Evolutionary conservation across 1,140 invertebrate species (phyloP), one percentile per base, ranked within the genome.

Genomic region (Lethocerus indicus): DNA sequence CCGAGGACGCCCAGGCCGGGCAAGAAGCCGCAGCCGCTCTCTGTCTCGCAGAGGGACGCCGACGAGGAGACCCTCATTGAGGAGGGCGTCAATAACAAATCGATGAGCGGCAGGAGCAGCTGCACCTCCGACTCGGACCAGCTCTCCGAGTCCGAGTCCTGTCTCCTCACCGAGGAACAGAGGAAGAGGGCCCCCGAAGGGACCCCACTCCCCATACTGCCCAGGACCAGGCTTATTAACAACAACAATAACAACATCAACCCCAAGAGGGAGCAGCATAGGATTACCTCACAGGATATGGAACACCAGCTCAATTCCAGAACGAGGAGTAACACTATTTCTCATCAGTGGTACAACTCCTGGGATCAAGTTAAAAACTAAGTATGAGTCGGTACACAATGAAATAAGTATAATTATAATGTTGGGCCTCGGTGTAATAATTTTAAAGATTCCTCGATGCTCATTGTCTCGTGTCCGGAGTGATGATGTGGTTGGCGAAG

Each of bases 261-360:
- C 12, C 49, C 50, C 23, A 47, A 41, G 43, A 39, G 39, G 1
- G 43, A 50, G 29, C 45, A 53, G 27, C 40, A 24, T 18, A 42
- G 18, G 25, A 20, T 37, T 29, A 32, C 27, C 25, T 35, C 32
- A 35, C 2, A 44, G 42, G 25, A 44, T 28, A 28, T 28, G 29
- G 25, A 27, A 44, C 7, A 44, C 42, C 1, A 44, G 25, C 9
- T 28, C 42, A 14, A 44, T 28, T 27, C 25, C 29, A 6, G 42
- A 44, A 23, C 42, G 16, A 36, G 45, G 5, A 32, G 35, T 3
- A 35, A 36, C 27, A 26, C 20, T 6, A 21, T 26, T 21, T 46
- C 46, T 23, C 47, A 55, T n/a, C 42, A 51, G 2, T 90, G 86
- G 86, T 88, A 86, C 58, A 83, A 87, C 64, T 72, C 87, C 32